Percentiles rank a stretch among this genome's conserved stretches.
Conservation (phyloP, 2,113 vertebrate genomes). For the Coracopsis vasa region DNA sequence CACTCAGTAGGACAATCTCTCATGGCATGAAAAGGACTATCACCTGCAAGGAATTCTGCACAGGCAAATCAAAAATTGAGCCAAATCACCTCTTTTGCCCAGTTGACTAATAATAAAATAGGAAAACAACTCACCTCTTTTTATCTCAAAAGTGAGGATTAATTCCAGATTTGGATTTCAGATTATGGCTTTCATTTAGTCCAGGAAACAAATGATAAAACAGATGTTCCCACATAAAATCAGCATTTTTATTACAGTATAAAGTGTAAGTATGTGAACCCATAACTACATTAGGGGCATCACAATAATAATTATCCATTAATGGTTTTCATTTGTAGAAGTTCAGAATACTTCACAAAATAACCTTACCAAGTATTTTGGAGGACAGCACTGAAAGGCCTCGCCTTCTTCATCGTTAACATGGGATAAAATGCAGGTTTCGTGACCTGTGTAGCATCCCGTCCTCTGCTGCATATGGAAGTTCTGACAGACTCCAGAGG, state of each 20-base stretch:
- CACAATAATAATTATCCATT: background rate
- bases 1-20: background rate
- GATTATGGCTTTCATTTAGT: background rate
- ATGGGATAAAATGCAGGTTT: background rate
- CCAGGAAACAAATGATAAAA: background rate
- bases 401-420: background rate
- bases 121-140: background rate
- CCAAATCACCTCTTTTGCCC: background rate
- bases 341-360: background rate
- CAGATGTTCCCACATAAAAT: background rate
- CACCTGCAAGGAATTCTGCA: background rate
- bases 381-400: background rate
- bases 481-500: background rate
- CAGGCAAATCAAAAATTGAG: background rate
- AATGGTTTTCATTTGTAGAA: background rate
- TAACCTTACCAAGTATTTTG: background rate
- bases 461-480: background rate
- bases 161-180: slow-evolving; percentile 18
- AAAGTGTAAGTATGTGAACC: background rate
- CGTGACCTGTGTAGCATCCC: background rate
- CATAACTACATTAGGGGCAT: background rate
- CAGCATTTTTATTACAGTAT: background rate
- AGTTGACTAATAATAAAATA: background rate
- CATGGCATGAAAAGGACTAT: background rate
- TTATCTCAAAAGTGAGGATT: background rate